Base-by-base conservation (phyloP, 2,888 invertebrate species). In the Agapetus fuscipes region DNA sequence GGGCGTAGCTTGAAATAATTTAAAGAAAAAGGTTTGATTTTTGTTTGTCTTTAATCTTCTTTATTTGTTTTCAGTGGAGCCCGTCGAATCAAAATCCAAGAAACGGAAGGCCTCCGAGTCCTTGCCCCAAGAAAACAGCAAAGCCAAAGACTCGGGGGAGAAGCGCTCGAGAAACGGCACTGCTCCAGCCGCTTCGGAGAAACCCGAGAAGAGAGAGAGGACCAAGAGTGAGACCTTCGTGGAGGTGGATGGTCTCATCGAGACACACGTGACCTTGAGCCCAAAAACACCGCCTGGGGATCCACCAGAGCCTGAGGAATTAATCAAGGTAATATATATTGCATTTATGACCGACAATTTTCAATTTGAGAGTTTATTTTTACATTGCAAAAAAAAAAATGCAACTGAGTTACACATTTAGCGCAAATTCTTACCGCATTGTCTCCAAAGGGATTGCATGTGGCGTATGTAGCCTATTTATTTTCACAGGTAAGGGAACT, bases 291-390 rank as follows among this genome's bases (percentile, higher is more conserved):
- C 86, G 1, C 78, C 79, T 0, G 84, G 84, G 2, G 90, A 91
- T 56, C 87, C 90, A 1, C 90, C 91, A 1, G 90, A 95, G 64
- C 85, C 94, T 1, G 93, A 95, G 55, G 91, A 93, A 54, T 72
- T 96, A 17, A 83, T 95, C 44, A 88, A 86, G 66, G 78, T 80
- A 43, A 13, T 7, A 34, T 11, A 26, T 10, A 10, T 3, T 11
- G 5, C 13, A 9, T 24, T 9, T 24, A 5, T 24, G 9, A 24
- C 5, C 24, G 6, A 28, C 5, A 25, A 14, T 17, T 17, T n/a
- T 20, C 24, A 24, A 7, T 24, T 24, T 24, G 5, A 7, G 24
- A 7, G 9, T 24, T 24, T 24, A 24, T 7, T 24, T 24, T 24
- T n/a, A n/a, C n/a, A n/a, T n/a, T n/a, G n/a, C n/a, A n/a, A n/a